A percentile compares a stretch with the other conserved stretches of the same genome.
phyloP scores from a whole-genome alignment of 2,113 vertebrate genomes.

The human (Homo sapiens) region GRCh38 chr3:175416501-175417000 shows the following conservation, averaged over 20 bases:
- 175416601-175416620: not conserved
- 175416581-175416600: not conserved
- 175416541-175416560: not conserved
- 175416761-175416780: not conserved
- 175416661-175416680: not conserved
- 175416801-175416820: not conserved
- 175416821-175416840: not conserved
- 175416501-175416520: not conserved
- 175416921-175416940: not conserved
- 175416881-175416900: not conserved
- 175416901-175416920: not conserved
- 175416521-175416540: not conserved
- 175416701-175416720: not conserved
- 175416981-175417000: not conserved
- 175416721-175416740: not conserved
- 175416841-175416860: not conserved
- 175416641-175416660: not conserved
- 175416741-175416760: not conserved
- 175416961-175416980: not conserved
- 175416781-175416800: not conserved
- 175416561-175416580: not conserved
- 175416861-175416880: not conserved
- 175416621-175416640: not conserved
- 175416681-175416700: not conserved
- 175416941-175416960: not conserved